Evolutionary conservation across 2,113 vertebrate genomes (phyloP), one percentile per base, ranked within the genome.

Genomic region (Grammomys dolichurus): DNA sequence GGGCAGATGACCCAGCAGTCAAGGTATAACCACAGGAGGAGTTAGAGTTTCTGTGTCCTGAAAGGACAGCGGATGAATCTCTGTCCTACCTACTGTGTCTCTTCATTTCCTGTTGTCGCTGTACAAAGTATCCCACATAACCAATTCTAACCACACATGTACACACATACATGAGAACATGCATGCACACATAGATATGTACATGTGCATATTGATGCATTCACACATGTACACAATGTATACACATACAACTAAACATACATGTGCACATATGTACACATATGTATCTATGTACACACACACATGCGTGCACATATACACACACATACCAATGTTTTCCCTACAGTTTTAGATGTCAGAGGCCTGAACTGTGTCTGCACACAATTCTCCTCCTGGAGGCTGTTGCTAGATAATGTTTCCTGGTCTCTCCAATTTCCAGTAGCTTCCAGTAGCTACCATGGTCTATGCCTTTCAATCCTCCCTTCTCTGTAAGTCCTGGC

Each of bases 371-470:
- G 88, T 60, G 31, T 28, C 13, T 6, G 36, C 16, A 26, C 33
- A 75, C 26, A 33, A 1, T 1, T 33, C 1, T 63, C n/a, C 33
- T 28, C 19, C 19, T 7, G 9, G 46, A n/a, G 26, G 26, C 36
- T 73, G 36, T 19, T 20, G 28, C 17, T 11, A 70, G 14, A 36
- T 5, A 65, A 17, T 0, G 13, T 12, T 14, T 48, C 22, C 40
- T 28, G 0, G 22, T 3, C 36, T 22, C 12, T 69, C 60, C 36
- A 1, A 33, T 73, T 70, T 51, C 51, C 4, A 16, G 40, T 24
- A 48, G 51, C 8, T 0, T 51, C 51, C 4, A 16, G 40, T 24
- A 48, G 51, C 8, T 0, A 4, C 46, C 0, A 1, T 1, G 0
- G 7, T 4, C 78, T 4, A 2, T 4, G 10, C 40, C 65, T 33